Evolutionary conservation across 1,140 invertebrate species (phyloP), one percentile per base, ranked within the genome.

Genomic region (Daktulosphaira vitifoliae): DNA sequence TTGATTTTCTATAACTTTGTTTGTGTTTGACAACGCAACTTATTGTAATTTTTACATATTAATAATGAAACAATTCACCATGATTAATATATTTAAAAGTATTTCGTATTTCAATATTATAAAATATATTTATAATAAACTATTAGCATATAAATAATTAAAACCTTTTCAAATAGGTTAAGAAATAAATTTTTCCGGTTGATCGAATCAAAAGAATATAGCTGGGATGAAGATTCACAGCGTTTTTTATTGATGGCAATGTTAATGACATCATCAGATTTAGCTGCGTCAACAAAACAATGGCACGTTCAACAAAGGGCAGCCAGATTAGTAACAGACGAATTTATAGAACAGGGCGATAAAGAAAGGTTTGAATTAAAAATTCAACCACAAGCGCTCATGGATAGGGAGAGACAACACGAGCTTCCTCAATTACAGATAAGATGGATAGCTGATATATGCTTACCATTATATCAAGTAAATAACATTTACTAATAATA

Each of bases 201-300:
- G 66, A 76, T 83, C 3, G 74, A 79, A 25, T 68, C 69, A 13
- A 71, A 76, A 15, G 70, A 74, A 11, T 78, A 78, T 67, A 76
- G 81, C 66, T 82, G 80, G 79, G 70, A 70, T 5, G 71, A 73
- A 26, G 80, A 82, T 51, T 75, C 79, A 8, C 75, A 82, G 68
- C 72, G 79, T n/a, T 75, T 76, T 38, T 69, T 79, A 37, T 68
- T 80, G 1, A 69, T 82, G 44, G 80, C 79, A 3, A 84, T 85
- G 79, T 76, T 84, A 73, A 86, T 86, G 84, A 85, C 84, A 15
- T 81, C 81, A 0, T 83, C 82, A 69, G 84, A 86, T 73, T 74
- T 86, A 3, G 79, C 81, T 7, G 83, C 83, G 26, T 84, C 83
- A 23, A 79, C 79, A 3, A 85, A 86, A 72, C 82, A 83, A 0